phyloP scores from a whole-genome alignment of 2,888 invertebrate species.

The Scaptomyza cyrtandrae region DNA sequence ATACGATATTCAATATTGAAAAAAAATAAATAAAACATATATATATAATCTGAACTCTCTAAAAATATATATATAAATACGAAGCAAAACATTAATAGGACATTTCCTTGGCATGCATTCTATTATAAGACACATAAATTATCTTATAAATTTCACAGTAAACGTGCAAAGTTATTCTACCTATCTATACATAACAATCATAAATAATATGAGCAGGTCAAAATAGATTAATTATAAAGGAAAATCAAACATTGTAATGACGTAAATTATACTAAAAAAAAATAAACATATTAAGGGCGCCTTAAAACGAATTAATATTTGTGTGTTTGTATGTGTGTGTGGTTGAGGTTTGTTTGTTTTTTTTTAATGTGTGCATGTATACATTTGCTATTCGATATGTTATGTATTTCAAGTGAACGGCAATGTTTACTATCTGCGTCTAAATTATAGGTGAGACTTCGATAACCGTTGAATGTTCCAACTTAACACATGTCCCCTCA shows the following conservation, averaged over 20 bases:
- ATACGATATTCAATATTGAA: neutral
- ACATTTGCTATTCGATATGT: neutral
- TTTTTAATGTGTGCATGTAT: neutral
- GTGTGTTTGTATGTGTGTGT: neutral
- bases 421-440: neutral
- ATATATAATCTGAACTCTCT: neutral
- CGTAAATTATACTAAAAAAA: neutral
- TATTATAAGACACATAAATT: neutral
- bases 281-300: conserved; percentile 10
- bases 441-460: neutral
- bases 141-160: neutral
- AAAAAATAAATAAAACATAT: neutral
- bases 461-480: neutral
- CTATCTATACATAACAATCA: neutral
- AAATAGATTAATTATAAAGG: neutral
- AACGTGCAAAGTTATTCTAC: conserved; percentile 21
- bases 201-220: neutral
- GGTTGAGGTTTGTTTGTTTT: neutral
- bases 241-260: neutral
- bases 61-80: conserved; percentile 1
- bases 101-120: conserved; percentile 6
- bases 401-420: neutral
- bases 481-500: neutral
- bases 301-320: conserved; percentile 11
- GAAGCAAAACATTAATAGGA: neutral